These are phyloP conservation scores for Acromyrmex charruanus DNA, from an alignment of 1,140 invertebrate genomes.

Conservation along the genomic window DNA sequence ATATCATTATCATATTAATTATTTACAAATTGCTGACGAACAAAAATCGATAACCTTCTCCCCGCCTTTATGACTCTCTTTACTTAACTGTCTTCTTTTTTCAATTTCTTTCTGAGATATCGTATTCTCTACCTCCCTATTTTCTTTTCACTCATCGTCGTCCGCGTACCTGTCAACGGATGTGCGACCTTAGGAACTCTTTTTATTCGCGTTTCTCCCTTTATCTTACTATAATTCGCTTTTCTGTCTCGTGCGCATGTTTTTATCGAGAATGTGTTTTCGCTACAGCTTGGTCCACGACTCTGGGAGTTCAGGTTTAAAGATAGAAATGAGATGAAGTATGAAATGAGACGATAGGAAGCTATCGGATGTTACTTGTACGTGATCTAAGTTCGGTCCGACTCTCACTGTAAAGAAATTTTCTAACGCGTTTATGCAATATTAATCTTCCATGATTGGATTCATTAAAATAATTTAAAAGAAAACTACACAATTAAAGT, in stretches of 20 bases:
- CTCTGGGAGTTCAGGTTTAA: slow-evolving; percentile 73
- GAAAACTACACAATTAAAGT: slow-evolving; percentile 36
- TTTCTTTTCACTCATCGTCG: slow-evolving; percentile 38
- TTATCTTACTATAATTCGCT: slow-evolving; percentile 49
- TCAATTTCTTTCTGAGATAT: slow-evolving; percentile 24
- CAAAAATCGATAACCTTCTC: slow-evolving; percentile 41
- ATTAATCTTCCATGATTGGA: not conserved
- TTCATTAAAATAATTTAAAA: not conserved
- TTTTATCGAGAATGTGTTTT: slow-evolving; percentile 56
- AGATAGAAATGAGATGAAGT: slow-evolving; percentile 28
- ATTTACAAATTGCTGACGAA: slow-evolving; percentile 49
- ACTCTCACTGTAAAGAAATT: not conserved
- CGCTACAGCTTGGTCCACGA: slow-evolving; percentile 80
- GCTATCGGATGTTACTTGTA: not conserved
- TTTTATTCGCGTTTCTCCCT: slow-evolving; percentile 53
- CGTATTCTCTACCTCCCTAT: slow-evolving; percentile 23
- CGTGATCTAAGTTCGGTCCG: not conserved
- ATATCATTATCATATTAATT: slow-evolving; percentile 33
- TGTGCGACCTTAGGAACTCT: slow-evolving; percentile 61
- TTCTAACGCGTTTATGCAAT: not conserved
- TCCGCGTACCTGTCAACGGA: slow-evolving; percentile 24
- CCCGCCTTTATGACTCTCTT: slow-evolving; percentile 11
- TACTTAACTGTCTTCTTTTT: not conserved
- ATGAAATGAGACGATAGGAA: slow-evolving; percentile 23
- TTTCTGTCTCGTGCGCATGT: slow-evolving; percentile 63